Evolutionary conservation across 2,113 vertebrate species (phyloP), one percentile per base, ranked within the genome.

Genomic region (Crotalus tigris): DNA sequence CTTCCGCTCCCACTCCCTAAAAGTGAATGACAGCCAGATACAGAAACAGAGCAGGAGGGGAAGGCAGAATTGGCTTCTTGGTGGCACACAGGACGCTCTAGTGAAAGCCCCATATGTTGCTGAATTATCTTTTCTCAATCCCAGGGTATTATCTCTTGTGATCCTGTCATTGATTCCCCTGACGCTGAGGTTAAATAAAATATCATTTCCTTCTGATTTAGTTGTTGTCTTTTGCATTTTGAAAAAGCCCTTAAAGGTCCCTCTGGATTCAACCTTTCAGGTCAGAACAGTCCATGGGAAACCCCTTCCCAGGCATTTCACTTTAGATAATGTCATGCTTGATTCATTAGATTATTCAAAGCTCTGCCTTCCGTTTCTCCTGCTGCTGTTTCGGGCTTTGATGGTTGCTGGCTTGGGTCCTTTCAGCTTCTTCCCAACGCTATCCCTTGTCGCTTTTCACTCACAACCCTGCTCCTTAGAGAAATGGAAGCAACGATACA

Each of bases 251-350:
- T 96, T 49, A 54, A 94, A 69, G 96, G 94, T 93, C 93, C 92
- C 94, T 91, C 88, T 92, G 95, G 95, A 95, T 94, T 94, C 97
- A 97, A 69, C 95, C 93, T 96, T 95, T 94, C 95, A 95, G 96
- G 96, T 97, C 96, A 96, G 95, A 93, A 94, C 91, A 96, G 95
- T 96, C 97, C 97, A 96, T 97, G 97, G 97, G 97, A 97, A 97
- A 95, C 96, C 95, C 95, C 96, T 96, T 96, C 95, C 94, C 95
- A 94, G 94, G 91, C 95, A 92, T 94, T 97, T 97, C 97, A 95
- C 96, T 96, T 95, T 91, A 96, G 95, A 97, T 97, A 96, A 96
- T 94, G 95, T 96, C 94, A 1, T 88, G 91, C 91, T 92, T 97
- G 96, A 97, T 97, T 96, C 96, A 96, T 96, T 94, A 95, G 94